phyloP scores from a whole-genome alignment of 2,888 invertebrate genomes.

The Orthosia cruda region DNA sequence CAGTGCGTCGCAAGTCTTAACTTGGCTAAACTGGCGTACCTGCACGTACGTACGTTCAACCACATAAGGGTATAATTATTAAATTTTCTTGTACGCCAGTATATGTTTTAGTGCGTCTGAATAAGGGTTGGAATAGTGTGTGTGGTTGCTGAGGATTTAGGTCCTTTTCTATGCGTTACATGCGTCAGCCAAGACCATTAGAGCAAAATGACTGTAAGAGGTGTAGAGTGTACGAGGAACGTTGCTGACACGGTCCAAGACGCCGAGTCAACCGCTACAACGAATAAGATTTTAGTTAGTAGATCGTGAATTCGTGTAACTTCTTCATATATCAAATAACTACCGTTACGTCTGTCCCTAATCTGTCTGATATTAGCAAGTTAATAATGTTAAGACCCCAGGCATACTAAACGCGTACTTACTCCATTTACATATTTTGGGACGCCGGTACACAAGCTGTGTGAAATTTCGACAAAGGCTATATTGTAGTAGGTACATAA shows the following conservation, averaged over 20 bases:
- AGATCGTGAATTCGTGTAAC: conserved; percentile 76
- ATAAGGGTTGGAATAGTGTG: conserved; percentile 63
- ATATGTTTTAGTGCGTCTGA: conserved; percentile 60
- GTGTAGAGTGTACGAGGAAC: conserved; percentile 69
- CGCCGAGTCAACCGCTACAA: conserved; percentile 79
- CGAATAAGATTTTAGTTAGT: conserved; percentile 83
- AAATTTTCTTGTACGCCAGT: conserved; percentile 51
- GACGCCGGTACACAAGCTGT: conserved; percentile 5
- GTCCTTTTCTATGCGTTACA: conserved; percentile 59
- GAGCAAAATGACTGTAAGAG: conserved; percentile 81
- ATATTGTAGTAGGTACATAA: conserved; percentile 23
- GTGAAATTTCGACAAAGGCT: conserved; percentile 23
- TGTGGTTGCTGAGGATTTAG: conserved; percentile 48
- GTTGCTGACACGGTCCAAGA: conserved; percentile 80
- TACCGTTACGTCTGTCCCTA: conserved; percentile 49
- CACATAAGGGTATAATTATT: conserved; percentile 66
- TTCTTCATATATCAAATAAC: conserved; percentile 45
- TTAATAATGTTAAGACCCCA: conserved; percentile 47
- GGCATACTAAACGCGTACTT: not conserved
- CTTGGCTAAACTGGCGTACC: conserved; percentile 70
- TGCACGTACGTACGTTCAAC: conserved; percentile 69
- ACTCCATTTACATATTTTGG: conserved; percentile 52
- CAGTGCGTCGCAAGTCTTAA: conserved; percentile 67
- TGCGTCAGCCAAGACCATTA: conserved; percentile 79
- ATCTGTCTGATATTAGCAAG: conserved; percentile 48